Evolutionary conservation across 2,113 vertebrate genomes (phyloP).

Genomic region (Pionites leucogaster): DNA sequence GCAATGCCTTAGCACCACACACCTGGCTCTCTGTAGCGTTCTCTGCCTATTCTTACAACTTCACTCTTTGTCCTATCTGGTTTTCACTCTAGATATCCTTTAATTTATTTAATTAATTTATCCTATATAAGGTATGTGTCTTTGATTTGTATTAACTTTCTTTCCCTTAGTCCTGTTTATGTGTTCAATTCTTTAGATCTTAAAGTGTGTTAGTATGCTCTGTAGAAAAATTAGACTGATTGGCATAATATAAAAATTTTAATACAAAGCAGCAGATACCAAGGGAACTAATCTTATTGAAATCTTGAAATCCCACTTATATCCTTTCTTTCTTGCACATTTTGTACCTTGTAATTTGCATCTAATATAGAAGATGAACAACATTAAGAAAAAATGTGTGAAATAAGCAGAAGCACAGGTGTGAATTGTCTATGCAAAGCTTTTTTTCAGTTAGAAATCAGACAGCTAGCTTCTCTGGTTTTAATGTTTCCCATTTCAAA

Average conservation of each 20-base stretch:
- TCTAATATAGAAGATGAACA: background rate
- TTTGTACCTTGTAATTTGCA: background rate
- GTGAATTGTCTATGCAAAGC: background rate
- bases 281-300: background rate
- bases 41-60: accelerated
- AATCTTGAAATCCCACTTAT: background rate
- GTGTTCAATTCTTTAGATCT: background rate
- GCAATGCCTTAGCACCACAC: background rate
- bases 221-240: background rate
- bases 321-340: background rate
- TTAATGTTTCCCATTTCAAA: background rate
- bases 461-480: background rate
- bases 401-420: background rate
- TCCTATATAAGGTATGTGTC: background rate
- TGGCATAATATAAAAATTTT: background rate
- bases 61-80: background rate
- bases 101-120: background rate
- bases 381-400: background rate
- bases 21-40: background rate
- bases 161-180: background rate
- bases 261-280: background rate
- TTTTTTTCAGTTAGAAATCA: background rate
- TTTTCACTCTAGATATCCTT: background rate
- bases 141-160: background rate
- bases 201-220: background rate